phyloP scores from a whole-genome alignment of 2,113 vertebrate species.

The Pithys albifrons region DNA sequence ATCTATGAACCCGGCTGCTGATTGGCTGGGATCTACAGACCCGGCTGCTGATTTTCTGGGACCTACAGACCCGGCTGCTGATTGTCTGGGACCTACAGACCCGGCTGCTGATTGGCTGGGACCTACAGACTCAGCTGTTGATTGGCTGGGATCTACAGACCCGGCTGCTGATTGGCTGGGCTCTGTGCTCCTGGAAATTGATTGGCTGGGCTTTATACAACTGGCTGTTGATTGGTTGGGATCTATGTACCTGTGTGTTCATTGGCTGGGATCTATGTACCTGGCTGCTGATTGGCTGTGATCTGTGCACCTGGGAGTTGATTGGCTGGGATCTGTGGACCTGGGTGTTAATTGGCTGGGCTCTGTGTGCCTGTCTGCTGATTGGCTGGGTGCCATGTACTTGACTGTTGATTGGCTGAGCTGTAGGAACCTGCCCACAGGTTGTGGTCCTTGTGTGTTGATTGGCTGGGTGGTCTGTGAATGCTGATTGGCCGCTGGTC shows the following conservation, averaged over 20 bases:
- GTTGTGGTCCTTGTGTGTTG: neutral
- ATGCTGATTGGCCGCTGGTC: neutral
- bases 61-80: neutral
- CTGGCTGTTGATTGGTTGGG: neutral
- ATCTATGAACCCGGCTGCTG: neutral
- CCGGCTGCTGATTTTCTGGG: neutral
- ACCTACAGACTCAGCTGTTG: too few species aligned
- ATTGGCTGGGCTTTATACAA: too few species aligned
- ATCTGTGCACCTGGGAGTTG: neutral
- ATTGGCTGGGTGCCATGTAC: neutral
- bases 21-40: too few species aligned
- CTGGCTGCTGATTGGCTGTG: neutral
- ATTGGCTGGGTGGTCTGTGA: neutral
- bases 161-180: neutral
- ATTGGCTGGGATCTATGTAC: neutral
- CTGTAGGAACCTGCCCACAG: neutral
- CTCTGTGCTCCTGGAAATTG: rapidly evolving
- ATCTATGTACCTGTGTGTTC: rapidly evolving
- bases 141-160: too few species aligned
- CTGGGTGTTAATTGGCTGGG: rapidly evolving
- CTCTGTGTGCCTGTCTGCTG: neutral
- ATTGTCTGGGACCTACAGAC: neutral
- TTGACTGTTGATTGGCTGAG: neutral
- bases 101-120: neutral
- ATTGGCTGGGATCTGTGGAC: rapidly evolving